These are phyloP conservation scores for Euspilapteryx auroguttella DNA, from an alignment of 2,888 invertebrate species.

Conservation along the genomic window DNA sequence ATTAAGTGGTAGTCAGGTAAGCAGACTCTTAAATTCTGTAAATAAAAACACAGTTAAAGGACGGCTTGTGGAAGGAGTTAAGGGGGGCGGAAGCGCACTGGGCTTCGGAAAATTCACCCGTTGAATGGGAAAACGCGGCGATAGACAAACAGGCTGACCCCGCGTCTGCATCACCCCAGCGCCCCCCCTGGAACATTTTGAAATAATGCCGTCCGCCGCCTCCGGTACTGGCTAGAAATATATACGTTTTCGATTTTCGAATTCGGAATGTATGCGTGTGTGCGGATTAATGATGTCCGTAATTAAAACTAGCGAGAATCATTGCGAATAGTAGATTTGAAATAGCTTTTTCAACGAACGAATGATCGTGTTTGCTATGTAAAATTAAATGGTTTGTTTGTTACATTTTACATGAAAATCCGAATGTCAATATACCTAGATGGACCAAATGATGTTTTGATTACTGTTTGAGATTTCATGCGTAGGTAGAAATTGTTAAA, in stretches of 20 bases:
- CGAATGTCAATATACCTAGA: too few species aligned
- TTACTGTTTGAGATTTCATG: too few species aligned
- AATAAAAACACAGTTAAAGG: constrained; percentile 44
- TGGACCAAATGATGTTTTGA: too few species aligned
- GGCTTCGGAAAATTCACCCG: constrained; percentile 58
- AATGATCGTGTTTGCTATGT: too few species aligned
- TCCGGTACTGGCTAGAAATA: constrained; percentile 16
- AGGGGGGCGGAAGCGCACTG: constrained; percentile 38
- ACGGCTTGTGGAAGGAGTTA: constrained; percentile 24
- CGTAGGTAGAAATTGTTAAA: too few species aligned
- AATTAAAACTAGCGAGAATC: not conserved
- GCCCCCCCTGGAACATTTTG: constrained; percentile 40
- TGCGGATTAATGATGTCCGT: not conserved
- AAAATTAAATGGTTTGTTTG: too few species aligned
- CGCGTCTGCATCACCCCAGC: constrained; percentile 12
- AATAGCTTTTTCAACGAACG: too few species aligned
- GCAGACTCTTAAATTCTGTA: constrained; percentile 55
- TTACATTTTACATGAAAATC: too few species aligned
- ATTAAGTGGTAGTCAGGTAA: constrained; percentile 5
- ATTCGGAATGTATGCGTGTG: not conserved
- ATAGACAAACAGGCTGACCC: constrained; percentile 58
- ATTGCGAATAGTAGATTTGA: too few species aligned
- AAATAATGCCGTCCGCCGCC: constrained; percentile 43
- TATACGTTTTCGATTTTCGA: constrained; percentile 19
- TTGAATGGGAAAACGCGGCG: constrained; percentile 56